These are phyloP conservation scores for Carabus problematicus DNA, from an alignment of 2,888 invertebrate species.

Conservation along the genomic window DNA sequence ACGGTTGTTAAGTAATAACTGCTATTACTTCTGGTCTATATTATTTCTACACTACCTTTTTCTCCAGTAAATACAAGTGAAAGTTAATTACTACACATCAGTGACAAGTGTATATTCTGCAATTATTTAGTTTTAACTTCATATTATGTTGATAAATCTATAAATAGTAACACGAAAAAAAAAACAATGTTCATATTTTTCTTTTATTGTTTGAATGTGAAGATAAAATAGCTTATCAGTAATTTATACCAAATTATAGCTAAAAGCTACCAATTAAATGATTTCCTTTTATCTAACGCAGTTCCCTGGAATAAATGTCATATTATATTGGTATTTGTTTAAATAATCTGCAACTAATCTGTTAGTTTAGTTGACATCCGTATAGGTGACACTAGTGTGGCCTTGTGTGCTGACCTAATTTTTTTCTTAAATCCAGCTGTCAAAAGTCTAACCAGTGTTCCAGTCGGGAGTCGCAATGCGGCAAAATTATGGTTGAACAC, in stretches of 20 bases:
- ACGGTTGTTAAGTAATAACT: constrained; percentile 39
- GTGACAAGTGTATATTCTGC: too few species aligned
- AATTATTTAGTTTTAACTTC: too few species aligned
- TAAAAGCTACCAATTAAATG: too few species aligned
- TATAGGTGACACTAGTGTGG: constrained; percentile 16
- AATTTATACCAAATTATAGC: too few species aligned
- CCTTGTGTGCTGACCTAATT: constrained; percentile 28
- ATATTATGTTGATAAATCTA: too few species aligned
- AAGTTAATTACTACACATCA: neutral
- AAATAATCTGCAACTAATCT: neutral
- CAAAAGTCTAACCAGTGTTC: constrained; percentile 40
- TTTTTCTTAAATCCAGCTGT: constrained; percentile 36
- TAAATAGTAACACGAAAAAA: too few species aligned
- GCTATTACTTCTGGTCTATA: constrained; percentile 21
- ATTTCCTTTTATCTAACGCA: constrained; percentile 1
- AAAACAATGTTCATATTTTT: too few species aligned
- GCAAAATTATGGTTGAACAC: constrained; percentile 38
- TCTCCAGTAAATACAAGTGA: constrained; percentile 2
- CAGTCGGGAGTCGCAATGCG: constrained; percentile 44
- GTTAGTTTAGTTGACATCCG: neutral
- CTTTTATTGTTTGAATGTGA: too few species aligned
- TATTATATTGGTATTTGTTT: neutral
- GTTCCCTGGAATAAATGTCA: neutral
- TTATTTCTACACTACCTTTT: constrained; percentile 5
- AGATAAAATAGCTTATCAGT: too few species aligned